Percentiles rank a stretch among this genome's conserved stretches.
These are phyloP conservation scores for Aegithalos caudatus DNA, from an alignment of 2,113 vertebrate genomes.

Conservation along the genomic window DNA sequence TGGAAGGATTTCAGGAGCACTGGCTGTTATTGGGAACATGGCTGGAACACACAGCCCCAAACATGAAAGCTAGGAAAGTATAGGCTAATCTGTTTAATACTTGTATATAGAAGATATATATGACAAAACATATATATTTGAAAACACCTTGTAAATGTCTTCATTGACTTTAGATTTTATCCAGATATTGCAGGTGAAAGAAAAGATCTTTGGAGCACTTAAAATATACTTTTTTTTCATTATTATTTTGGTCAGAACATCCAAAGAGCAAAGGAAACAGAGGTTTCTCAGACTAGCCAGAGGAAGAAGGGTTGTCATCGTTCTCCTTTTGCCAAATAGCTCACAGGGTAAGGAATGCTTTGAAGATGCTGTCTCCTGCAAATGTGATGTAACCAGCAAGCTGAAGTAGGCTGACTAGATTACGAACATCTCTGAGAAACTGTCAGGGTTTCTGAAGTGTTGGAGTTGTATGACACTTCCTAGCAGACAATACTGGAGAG, in stretches of 20 bases:
- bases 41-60: background rate
- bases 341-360: conserved; percentile 45
- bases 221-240: background rate
- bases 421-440: background rate
- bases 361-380: conserved; percentile 45
- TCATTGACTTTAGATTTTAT: background rate
- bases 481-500: background rate
- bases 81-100: background rate
- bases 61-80: background rate
- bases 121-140: background rate
- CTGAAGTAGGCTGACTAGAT: background rate
- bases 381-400: background rate
- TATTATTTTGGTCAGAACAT: background rate
- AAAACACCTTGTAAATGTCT: background rate
- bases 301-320: conserved; percentile 26
- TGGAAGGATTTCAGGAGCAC: background rate
- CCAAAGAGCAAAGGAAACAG: conserved; percentile 16
- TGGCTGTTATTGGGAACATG: background rate
- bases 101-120: background rate
- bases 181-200: background rate
- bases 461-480: background rate
- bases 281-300: background rate
- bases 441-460: background rate
- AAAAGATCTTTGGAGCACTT: background rate
- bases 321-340: conserved; percentile 28